Percentiles rank a stretch among this genome's conserved stretches.
These are phyloP conservation scores for Cynaeus angustus DNA, from an alignment of 2,888 invertebrate species.

Conservation along the genomic window DNA sequence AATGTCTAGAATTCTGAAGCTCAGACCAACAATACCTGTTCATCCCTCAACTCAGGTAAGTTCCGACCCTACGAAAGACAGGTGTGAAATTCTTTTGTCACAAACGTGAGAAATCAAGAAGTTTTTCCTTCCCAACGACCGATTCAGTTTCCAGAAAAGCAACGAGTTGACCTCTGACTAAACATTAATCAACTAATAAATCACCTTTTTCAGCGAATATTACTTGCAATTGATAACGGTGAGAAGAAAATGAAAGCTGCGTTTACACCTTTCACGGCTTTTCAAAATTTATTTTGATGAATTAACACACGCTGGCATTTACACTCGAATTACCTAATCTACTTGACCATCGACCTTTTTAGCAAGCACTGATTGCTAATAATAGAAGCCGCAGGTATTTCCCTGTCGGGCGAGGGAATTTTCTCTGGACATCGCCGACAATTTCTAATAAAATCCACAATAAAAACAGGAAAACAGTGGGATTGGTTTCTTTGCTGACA, in stretches of 20 bases:
- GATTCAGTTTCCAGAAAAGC: background rate
- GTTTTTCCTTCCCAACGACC: slow-evolving; percentile 1
- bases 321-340: slow-evolving; percentile 31
- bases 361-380: slow-evolving; percentile 10
- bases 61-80: slow-evolving; percentile 32
- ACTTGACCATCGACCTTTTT: slow-evolving; percentile 36
- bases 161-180: background rate
- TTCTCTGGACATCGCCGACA: background rate
- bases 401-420: slow-evolving; percentile 12
- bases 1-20: slow-evolving; percentile 26
- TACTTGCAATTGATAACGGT: too few species aligned
- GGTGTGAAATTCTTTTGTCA: slow-evolving; percentile 42
- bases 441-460: slow-evolving; percentile 4
- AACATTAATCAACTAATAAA: too few species aligned
- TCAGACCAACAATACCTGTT: slow-evolving; percentile 22
- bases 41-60: slow-evolving; percentile 33
- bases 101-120: slow-evolving; percentile 8
- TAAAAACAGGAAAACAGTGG: background rate
- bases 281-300: slow-evolving; percentile 25
- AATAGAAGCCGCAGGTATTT: slow-evolving; percentile 17
- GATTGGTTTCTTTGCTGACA: background rate
- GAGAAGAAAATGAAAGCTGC: background rate
- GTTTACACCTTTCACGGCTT: slow-evolving; percentile 1
- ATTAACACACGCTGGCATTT: slow-evolving; percentile 22
- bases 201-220: too few species aligned